A percentile compares a stretch with the other conserved stretches of the same genome.
Conservation (phyloP, 2,113 vertebrate species). For the Corapipo altera region DNA sequence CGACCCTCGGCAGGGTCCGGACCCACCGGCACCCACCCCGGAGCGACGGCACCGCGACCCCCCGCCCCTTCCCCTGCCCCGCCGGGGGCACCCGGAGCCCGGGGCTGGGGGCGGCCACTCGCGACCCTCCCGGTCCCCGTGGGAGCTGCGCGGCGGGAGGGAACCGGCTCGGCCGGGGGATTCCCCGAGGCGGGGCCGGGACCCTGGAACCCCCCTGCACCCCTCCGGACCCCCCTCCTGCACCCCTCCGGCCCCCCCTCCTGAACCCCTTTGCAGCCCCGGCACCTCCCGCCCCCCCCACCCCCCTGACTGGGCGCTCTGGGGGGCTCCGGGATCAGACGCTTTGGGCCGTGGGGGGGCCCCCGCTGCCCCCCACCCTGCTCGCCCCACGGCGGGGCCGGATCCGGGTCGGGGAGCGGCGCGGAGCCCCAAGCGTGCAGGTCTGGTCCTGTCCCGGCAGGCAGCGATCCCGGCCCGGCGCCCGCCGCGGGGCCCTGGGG, state of each 20-base stretch:
- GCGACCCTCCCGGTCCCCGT: background rate
- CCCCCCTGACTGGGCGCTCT: too few relatives aligned
- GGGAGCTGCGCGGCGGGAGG: background rate
- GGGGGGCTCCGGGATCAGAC: background rate
- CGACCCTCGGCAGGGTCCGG: background rate
- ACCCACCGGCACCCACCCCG: background rate
- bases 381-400: background rate
- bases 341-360: background rate
- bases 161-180: background rate
- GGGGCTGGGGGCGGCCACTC: background rate
- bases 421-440: background rate
- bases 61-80: background rate
- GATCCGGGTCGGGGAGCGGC: background rate
- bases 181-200: background rate
- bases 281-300: background rate
- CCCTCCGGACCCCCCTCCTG: background rate
- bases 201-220: too few relatives aligned
- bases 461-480: background rate
- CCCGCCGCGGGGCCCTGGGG: background rate
- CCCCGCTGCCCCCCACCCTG: background rate
- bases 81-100: too few relatives aligned
- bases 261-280: background rate
- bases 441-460: slow-evolving; percentile 13
- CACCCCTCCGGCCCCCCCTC: background rate
- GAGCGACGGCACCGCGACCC: too few relatives aligned